These are phyloP conservation scores for Ianthella basta DNA, from an alignment of 37 sponge, comb jelly and placozoan genomes.

Conservation along the genomic window DNA sequence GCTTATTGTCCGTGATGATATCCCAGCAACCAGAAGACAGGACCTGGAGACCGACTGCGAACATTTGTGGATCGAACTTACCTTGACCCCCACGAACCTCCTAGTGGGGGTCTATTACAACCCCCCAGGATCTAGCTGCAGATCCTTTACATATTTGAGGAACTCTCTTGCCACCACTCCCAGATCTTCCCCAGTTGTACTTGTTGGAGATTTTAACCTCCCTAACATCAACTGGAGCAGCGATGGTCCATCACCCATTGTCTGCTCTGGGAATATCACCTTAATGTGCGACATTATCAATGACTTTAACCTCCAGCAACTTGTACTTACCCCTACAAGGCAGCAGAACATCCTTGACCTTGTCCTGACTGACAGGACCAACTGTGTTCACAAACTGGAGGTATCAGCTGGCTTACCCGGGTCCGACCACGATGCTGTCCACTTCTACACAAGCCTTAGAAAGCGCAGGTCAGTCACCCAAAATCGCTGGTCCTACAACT, in stretches of 20 bases:
- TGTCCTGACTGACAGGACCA: not conserved
- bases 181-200: not conserved
- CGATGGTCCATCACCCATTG: not conserved
- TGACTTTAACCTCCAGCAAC: not conserved
- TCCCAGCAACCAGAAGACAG: slow-evolving; percentile 24
- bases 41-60: slow-evolving; percentile 31
- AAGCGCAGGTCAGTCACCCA: not conserved
- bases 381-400: not conserved
- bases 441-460: not conserved
- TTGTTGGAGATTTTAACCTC: slow-evolving; percentile 5
- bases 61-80: not conserved
- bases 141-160: not conserved
- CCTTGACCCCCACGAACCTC: not conserved
- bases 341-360: slow-evolving; percentile 13
- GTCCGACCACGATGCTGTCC: slow-evolving; percentile 46
- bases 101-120: slow-evolving; percentile 8
- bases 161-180: not conserved
- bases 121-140: not conserved
- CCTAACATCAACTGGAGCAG: slow-evolving; percentile 11
- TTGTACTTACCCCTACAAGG: slow-evolving; percentile 7
- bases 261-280: not conserved
- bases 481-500: slow-evolving; percentile 20
- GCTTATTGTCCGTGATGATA: slow-evolving; percentile 7
- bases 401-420: slow-evolving; percentile 40
- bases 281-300: not conserved